phyloP scores from a whole-genome alignment of 2,888 invertebrate genomes.

The Busseola fusca region DNA sequence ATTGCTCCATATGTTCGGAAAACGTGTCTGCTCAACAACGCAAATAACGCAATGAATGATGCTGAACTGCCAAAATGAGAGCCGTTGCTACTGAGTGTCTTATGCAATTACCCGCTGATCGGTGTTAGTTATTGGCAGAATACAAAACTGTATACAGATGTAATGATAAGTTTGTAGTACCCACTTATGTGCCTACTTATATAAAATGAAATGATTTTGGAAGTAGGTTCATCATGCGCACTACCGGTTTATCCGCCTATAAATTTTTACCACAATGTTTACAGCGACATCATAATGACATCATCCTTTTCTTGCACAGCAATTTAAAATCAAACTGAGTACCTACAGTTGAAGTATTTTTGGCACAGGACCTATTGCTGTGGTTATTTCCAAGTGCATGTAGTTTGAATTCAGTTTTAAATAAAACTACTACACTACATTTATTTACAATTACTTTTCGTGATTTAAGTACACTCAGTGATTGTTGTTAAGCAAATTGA shows the following conservation, averaged over 20 bases:
- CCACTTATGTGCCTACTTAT: background rate
- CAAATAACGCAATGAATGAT: too few relatives aligned
- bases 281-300: slow-evolving; percentile 49
- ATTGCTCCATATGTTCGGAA: too few relatives aligned
- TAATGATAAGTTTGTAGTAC: background rate
- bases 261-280: slow-evolving; percentile 43
- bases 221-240: slow-evolving; percentile 27
- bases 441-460: background rate
- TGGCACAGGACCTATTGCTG: slow-evolving; percentile 13
- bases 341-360: slow-evolving; percentile 30
- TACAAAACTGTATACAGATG: background rate
- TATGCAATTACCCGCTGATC: too few relatives aligned
- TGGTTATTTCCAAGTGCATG: slow-evolving; percentile 15
- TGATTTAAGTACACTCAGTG: background rate
- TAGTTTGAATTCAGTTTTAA: background rate
- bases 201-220: slow-evolving; percentile 22
- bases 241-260: slow-evolving; percentile 47
- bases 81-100: too few relatives aligned
- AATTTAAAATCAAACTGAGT: slow-evolving; percentile 38
- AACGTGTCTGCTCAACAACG: too few relatives aligned
- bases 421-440: too few relatives aligned
- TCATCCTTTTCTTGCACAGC: slow-evolving; percentile 39
- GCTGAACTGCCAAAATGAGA: too few relatives aligned
- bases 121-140: too few relatives aligned
- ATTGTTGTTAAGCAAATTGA: background rate